Percentiles rank a stretch among this genome's conserved stretches.
Evolutionary conservation across 2,797 vertebrate genomes (phyloP).

Genomic region (Cheirogaleus major): DNA sequence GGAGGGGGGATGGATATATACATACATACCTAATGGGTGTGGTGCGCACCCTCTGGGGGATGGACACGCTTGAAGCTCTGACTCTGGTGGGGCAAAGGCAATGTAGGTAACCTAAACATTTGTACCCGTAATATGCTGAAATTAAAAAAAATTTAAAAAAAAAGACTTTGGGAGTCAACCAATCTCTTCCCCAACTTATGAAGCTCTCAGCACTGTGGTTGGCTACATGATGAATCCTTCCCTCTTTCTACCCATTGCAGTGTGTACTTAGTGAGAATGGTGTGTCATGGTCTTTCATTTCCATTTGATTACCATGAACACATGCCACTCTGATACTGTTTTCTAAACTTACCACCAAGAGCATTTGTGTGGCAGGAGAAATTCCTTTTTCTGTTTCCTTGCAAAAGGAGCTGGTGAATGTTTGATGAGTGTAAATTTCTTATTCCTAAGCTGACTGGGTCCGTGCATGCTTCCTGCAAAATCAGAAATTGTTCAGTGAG

Average conservation of each 20-base stretch:
- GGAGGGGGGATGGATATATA: too few species aligned
- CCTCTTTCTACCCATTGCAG: neutral
- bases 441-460: neutral
- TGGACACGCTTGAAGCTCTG: too few species aligned
- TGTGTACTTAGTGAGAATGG: neutral
- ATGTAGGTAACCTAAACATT: too few species aligned
- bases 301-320: neutral
- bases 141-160: too few species aligned
- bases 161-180: neutral
- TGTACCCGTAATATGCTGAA: too few species aligned
- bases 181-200: neutral
- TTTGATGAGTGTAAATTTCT: neutral
- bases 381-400: neutral
- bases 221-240: neutral
- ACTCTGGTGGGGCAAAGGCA: too few species aligned
- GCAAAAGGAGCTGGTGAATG: neutral
- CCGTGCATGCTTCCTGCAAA: neutral
- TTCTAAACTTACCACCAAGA: neutral
- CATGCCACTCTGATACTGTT: neutral
- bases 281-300: neutral
- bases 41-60: too few species aligned
- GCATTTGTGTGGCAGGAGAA: neutral
- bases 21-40: too few species aligned
- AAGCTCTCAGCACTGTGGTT: neutral
- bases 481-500: neutral